Evolutionary conservation across 2,888 invertebrate species (phyloP).

Genomic region (Tortricodes alternella): DNA sequence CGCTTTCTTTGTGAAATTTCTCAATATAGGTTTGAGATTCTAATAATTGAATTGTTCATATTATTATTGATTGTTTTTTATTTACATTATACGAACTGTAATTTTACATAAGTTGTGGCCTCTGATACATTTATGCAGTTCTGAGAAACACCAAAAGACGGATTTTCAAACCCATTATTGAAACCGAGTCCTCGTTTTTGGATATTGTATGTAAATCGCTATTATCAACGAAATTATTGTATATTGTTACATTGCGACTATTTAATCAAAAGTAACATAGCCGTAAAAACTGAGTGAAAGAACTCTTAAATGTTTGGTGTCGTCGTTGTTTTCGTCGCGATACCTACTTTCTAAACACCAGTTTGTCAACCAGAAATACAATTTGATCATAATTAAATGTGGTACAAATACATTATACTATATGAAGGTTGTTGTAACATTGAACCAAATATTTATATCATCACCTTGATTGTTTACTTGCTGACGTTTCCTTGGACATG

Average conservation of each 20-base stretch:
- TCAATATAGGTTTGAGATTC: conserved; percentile 35
- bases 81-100: conserved; percentile 1
- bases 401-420: too few species aligned
- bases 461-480: conserved; percentile 14
- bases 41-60: conserved; percentile 30
- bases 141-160: conserved; percentile 60
- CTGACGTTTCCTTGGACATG: conserved; percentile 15
- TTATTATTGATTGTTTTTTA: conserved; percentile 11
- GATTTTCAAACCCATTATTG: conserved; percentile 46
- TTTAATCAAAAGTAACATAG: not conserved
- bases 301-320: conserved; percentile 35
- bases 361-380: conserved; percentile 6
- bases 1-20: conserved; percentile 34
- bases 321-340: conserved; percentile 38
- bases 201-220: conserved; percentile 41
- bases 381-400: too few species aligned
- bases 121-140: conserved; percentile 43
- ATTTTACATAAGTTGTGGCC: conserved; percentile 57
- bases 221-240: not conserved
- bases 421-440: not conserved
- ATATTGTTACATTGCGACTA: not conserved
- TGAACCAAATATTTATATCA: not conserved
- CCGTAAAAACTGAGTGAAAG: conserved; percentile 42
- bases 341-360: conserved; percentile 36
- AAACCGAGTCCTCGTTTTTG: conserved; percentile 36